Evolutionary conservation across 2,888 invertebrate genomes (phyloP).

Genomic region (Archips xylosteana): DNA sequence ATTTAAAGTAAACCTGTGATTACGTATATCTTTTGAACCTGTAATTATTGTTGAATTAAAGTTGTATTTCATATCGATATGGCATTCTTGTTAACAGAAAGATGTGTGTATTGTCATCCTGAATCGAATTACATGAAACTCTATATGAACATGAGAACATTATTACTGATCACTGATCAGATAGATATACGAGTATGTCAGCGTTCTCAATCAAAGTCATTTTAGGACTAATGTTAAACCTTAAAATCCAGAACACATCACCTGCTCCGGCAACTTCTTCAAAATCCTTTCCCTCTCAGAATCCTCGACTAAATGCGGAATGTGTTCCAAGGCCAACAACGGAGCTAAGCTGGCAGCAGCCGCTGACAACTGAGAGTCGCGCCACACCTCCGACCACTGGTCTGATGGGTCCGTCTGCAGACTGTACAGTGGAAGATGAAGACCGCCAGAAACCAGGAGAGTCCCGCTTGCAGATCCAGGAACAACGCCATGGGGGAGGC

Average conservation of each 20-base stretch:
- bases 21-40: too few species aligned
- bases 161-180: too few species aligned
- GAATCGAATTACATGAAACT: too few species aligned
- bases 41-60: too few species aligned
- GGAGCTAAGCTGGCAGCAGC: conserved; percentile 86
- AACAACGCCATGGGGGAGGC: conserved; percentile 87
- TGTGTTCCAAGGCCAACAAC: conserved; percentile 83
- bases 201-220: too few species aligned
- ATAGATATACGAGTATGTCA: too few species aligned
- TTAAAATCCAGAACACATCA: conserved; percentile 48
- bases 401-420: conserved; percentile 70
- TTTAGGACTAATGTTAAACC: too few species aligned
- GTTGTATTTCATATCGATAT: too few species aligned
- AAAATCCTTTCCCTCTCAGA: conserved; percentile 80
- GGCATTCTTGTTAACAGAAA: too few species aligned
- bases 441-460: conserved; percentile 86
- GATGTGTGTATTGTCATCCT: too few species aligned
- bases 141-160: too few species aligned
- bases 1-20: neutral
- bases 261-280: conserved; percentile 84
- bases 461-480: conserved; percentile 88
- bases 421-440: conserved; percentile 84
- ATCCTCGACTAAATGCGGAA: conserved; percentile 81
- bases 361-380: conserved; percentile 79
- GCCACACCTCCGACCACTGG: conserved; percentile 78